Base-by-base conservation (phyloP, 2,113 vertebrate species). In the Mus pahari region DNA sequence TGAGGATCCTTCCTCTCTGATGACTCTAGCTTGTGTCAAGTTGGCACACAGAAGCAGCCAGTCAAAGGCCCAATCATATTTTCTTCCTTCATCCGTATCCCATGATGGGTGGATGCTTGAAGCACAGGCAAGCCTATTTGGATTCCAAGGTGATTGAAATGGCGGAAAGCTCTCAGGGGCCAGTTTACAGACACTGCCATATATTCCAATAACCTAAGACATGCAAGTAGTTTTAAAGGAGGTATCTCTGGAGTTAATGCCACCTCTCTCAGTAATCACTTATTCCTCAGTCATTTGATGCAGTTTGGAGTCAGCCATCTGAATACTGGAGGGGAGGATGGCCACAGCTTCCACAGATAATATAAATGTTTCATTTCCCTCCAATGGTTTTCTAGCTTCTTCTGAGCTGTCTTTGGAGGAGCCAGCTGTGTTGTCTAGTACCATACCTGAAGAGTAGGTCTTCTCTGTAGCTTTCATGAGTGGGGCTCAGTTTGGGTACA, bases 31-130 rank as follows among this genome's bases (percentile, higher is more conserved):
- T 39, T 42, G n/a, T 73, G 71, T 42, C 71, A 42, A 73, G 19
- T 39, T 73, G 71, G n/a, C 71, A 42, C 71, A 42, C 20, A 74
- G 42, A 42, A 74, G 71, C 71, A 74, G n/a, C 20, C 20, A 11
- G n/a, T 73, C 22, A 22, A 39, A 42, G n/a, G 3, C 33, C 79
- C 4, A 14, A 19, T 60, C 83, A 66, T 66, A 50, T 91, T 86
- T 86, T 81, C 53, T 96, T 89, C 50, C 73, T 92, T 53, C n/a
- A 24, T 94, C 26, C 60, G 7, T 86, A 53, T 45, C 62, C 42
- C 62, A 0, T 91, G 45, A 77, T 28, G 13, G 68, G 1, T n/a
- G 62, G 11, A 66, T 42, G 45, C 33, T 39, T 71, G 70, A 81
- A 88, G 93, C 20, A 94, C 26, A 45, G n/a, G 22, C 26, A 53